These are phyloP conservation scores for Trichomalopsis sarcophagae DNA, from an alignment of 1,140 invertebrate species.

Conservation along the genomic window DNA sequence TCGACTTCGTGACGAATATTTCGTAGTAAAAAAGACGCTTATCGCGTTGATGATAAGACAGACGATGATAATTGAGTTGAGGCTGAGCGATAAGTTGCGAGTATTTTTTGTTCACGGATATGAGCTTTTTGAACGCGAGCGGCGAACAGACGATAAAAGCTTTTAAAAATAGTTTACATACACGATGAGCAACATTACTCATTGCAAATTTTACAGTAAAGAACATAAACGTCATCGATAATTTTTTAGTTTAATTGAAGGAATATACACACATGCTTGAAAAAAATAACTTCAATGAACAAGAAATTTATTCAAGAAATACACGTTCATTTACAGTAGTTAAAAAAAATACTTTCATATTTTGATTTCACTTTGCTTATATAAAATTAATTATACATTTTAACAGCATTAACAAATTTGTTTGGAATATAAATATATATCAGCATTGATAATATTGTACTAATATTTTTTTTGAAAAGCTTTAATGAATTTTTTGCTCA, in stretches of 20 bases:
- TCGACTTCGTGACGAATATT: too few species aligned
- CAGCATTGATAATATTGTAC: constrained; percentile 25
- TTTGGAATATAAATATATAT: constrained; percentile 30
- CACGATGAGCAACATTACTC: too few species aligned
- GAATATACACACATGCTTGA: background rate
- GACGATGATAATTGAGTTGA: too few species aligned
- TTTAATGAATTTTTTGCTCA: background rate
- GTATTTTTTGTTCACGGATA: too few species aligned
- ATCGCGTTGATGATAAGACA: too few species aligned
- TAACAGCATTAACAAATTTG: constrained; percentile 7
- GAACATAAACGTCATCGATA: too few species aligned
- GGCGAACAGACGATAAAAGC: too few species aligned
- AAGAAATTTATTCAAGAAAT: background rate
- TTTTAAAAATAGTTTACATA: background rate
- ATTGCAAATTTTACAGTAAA: too few species aligned
- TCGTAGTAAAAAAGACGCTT: too few species aligned
- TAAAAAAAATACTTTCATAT: constrained; percentile 42
- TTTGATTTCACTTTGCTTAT: background rate
- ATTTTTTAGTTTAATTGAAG: background rate
- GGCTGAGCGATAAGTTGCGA: too few species aligned
- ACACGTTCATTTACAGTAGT: constrained; percentile 32
- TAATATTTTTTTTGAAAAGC: background rate
- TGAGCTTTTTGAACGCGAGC: too few species aligned
- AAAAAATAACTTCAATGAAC: background rate
- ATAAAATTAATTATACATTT: constrained; percentile 33